Conservation (phyloP, 2,888 invertebrate species). For the Caenorhabditis japonica region DNA sequence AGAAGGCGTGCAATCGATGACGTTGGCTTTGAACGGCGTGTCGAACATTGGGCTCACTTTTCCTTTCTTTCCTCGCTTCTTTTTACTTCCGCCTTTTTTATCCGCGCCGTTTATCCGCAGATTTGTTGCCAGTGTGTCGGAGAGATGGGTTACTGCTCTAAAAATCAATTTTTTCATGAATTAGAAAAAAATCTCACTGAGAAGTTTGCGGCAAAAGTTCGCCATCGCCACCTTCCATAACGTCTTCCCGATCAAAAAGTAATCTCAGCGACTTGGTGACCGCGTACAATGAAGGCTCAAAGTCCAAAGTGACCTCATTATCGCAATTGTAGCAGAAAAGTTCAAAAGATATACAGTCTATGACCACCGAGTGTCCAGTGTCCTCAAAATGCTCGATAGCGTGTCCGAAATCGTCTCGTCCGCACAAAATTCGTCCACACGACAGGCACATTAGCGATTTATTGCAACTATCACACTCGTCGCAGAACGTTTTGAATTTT, state of each 20-base stretch:
- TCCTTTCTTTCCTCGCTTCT: slow-evolving; percentile 37
- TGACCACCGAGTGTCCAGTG: slow-evolving; percentile 84
- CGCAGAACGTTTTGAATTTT: slow-evolving; percentile 48
- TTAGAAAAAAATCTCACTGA: slow-evolving; percentile 6
- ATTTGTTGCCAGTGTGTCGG: slow-evolving; percentile 6
- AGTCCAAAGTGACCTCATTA: slow-evolving; percentile 82
- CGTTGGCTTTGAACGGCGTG: slow-evolving; percentile 16
- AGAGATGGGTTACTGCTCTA: slow-evolving; percentile 6
- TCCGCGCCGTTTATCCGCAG: background rate
- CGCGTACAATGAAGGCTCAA: slow-evolving; percentile 77
- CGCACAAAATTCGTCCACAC: slow-evolving; percentile 85
- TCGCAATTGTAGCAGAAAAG: slow-evolving; percentile 88
- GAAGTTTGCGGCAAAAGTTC: background rate
- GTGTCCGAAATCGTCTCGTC: slow-evolving; percentile 85
- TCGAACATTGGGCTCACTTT: slow-evolving; percentile 50
- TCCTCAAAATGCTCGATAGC: slow-evolving; percentile 84
- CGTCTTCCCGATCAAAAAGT: slow-evolving; percentile 45
- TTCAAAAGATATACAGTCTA: slow-evolving; percentile 85
- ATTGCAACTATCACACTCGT: slow-evolving; percentile 54
- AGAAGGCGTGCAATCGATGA: slow-evolving; percentile 21
- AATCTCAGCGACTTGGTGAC: slow-evolving; percentile 80
- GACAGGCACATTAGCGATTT: slow-evolving; percentile 84
- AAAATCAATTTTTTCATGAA: background rate
- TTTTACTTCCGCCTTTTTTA: slow-evolving; percentile 17
- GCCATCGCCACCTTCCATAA: slow-evolving; percentile 30